Percentiles rank a stretch among this genome's conserved stretches.
phyloP scores from a whole-genome alignment of 2,888 invertebrate genomes.

The Busseola fusca region DNA sequence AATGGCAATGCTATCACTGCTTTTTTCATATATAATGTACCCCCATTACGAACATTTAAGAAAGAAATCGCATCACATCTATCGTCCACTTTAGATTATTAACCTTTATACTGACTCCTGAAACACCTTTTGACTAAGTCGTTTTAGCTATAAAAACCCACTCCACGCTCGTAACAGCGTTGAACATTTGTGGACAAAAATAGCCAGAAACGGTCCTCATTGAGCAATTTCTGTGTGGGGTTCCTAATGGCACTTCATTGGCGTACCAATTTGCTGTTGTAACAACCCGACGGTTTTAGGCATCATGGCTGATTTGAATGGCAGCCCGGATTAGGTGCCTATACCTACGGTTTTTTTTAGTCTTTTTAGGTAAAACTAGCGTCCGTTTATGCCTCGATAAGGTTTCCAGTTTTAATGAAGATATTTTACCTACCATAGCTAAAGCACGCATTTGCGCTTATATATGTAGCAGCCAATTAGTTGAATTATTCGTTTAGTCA shows the following conservation, averaged over 20 bases:
- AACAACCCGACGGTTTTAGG: constrained; percentile 27
- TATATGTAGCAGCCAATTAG: no score
- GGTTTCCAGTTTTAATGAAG: background rate
- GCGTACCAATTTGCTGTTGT: constrained; percentile 52
- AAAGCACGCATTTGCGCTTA: no score
- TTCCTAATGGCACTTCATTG: constrained; percentile 63
- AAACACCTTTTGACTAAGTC: constrained; percentile 1
- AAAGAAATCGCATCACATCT: background rate
- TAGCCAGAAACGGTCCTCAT: constrained; percentile 54
- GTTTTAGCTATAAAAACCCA: constrained; percentile 7
- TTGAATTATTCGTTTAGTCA: no score
- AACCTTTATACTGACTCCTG: background rate
- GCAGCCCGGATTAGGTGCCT: no score
- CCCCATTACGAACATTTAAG: background rate
- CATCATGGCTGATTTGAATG: constrained; percentile 14
- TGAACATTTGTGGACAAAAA: constrained; percentile 46
- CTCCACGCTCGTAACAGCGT: constrained; percentile 18
- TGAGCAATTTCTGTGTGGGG: constrained; percentile 57
- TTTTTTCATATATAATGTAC: no score
- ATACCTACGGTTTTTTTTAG: background rate
- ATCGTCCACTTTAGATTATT: background rate
- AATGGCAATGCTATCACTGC: background rate
- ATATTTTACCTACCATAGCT: background rate
- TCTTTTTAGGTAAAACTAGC: background rate
- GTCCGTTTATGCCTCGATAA: no score